phyloP scores from a whole-genome alignment of 2,888 invertebrate genomes.

The Nomada fabriciana region DNA sequence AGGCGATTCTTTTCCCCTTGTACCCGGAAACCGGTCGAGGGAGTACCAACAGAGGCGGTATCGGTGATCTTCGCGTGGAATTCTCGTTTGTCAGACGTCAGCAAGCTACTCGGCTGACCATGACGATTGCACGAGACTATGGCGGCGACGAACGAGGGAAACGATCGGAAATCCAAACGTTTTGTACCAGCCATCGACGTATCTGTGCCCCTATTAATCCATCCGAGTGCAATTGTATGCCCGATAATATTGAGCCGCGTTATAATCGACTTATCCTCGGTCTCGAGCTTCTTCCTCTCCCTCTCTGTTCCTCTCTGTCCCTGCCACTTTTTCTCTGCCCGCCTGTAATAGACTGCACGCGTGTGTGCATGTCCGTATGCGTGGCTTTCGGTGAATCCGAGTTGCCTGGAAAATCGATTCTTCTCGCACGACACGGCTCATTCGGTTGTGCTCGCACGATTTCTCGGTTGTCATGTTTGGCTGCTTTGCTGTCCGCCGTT shows the following conservation, averaged over 20 bases:
- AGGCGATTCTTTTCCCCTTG: constrained; percentile 54
- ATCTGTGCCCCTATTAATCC: constrained; percentile 65
- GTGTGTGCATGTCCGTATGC: neutral
- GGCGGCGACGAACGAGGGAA: constrained; percentile 25
- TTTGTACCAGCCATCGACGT: constrained; percentile 53
- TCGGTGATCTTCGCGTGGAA: constrained; percentile 67
- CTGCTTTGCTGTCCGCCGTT: constrained; percentile 9
- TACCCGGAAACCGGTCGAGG: constrained; percentile 69
- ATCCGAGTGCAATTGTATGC: constrained; percentile 27
- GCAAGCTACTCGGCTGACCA: constrained; percentile 60
- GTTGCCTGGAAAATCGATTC: constrained; percentile 36
- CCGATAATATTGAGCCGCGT: constrained; percentile 58
- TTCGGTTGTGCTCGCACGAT: constrained; percentile 29
- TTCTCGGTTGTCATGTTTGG: constrained; percentile 21
- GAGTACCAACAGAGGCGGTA: constrained; percentile 56
- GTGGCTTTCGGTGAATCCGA: neutral
- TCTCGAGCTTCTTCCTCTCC: constrained; percentile 3
- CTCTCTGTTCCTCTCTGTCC: neutral
- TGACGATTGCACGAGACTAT: constrained; percentile 62
- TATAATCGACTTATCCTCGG: constrained; percentile 60
- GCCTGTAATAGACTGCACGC: no score
- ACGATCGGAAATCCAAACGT: constrained; percentile 62
- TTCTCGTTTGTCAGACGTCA: constrained; percentile 73
- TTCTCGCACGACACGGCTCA: constrained; percentile 33
- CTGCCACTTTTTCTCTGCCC: neutral